Percentiles rank a stretch among this genome's conserved stretches.
Conservation (phyloP, 2,113 vertebrate genomes). For the Protobothrops flavoviridis region DNA sequence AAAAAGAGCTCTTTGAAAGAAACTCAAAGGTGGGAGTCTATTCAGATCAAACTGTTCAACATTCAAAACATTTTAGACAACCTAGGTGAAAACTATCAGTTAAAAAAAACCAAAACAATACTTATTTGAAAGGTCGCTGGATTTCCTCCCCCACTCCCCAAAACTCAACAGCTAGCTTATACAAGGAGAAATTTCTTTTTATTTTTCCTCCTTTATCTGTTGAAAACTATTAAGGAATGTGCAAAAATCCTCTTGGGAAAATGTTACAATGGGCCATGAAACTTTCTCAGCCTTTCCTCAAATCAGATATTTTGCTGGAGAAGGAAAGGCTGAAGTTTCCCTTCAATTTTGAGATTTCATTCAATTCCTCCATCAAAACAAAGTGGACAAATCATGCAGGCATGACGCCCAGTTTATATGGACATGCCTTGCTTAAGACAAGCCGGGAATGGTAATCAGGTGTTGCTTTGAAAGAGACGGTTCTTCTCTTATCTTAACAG, state of each 20-base stretch:
- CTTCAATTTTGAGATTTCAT: no score
- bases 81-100: no score
- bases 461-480: background rate
- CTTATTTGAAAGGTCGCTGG: no score
- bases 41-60: no score
- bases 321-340: background rate
- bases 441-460: background rate
- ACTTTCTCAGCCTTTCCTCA: background rate
- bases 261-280: background rate
- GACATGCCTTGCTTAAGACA: background rate
- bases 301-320: background rate
- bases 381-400: background rate
- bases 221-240: background rate
- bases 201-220: no score
- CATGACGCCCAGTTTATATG: background rate
- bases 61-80: no score
- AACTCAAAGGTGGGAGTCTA: no score
- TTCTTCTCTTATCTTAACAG: slow-evolving; percentile 21
- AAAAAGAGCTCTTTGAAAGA: no score
- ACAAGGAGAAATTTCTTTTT: no score
- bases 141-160: no score
- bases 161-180: no score
- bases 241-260: background rate
- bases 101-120: no score
- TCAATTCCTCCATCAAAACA: background rate